Evolutionary conservation across 2,797 vertebrate species (phyloP).

Genomic region (Leontopithecus rosalia): DNA sequence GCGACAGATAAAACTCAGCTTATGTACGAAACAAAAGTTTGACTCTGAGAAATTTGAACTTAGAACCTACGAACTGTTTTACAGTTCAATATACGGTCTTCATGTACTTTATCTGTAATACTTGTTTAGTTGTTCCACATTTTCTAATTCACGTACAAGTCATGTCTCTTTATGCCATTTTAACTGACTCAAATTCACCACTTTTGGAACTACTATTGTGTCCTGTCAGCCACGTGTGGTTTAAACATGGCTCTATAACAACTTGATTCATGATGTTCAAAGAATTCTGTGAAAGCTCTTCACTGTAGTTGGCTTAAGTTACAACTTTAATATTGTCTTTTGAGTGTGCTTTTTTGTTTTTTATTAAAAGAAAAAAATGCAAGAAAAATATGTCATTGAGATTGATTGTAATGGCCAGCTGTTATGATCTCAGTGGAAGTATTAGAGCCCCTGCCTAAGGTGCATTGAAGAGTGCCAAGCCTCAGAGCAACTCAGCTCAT

Average conservation of each 20-base stretch:
- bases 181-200: background rate
- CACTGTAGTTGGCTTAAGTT: conserved; percentile 66
- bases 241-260: conserved; percentile 31
- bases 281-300: conserved; percentile 55
- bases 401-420: conserved; percentile 85
- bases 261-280: conserved; percentile 61
- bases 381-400: conserved; percentile 79
- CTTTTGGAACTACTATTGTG: background rate
- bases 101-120: background rate
- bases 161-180: background rate
- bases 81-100: background rate
- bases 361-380: conserved; percentile 82
- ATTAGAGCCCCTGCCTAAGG: conserved; percentile 83
- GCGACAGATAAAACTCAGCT: background rate
- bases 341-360: conserved; percentile 64
- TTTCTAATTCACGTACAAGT: background rate
- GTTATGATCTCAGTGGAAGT: conserved; percentile 83
- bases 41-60: background rate
- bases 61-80: background rate
- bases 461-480: conserved; percentile 82
- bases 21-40: background rate
- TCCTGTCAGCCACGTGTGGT: background rate
- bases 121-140: background rate
- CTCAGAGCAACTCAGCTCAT: conserved; percentile 85
- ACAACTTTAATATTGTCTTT: conserved; percentile 77